A percentile compares a stretch with the other conserved stretches of the same genome.
phyloP scores from a whole-genome alignment of 2,113 vertebrate species.

The Phylloscopus whistleri region DNA sequence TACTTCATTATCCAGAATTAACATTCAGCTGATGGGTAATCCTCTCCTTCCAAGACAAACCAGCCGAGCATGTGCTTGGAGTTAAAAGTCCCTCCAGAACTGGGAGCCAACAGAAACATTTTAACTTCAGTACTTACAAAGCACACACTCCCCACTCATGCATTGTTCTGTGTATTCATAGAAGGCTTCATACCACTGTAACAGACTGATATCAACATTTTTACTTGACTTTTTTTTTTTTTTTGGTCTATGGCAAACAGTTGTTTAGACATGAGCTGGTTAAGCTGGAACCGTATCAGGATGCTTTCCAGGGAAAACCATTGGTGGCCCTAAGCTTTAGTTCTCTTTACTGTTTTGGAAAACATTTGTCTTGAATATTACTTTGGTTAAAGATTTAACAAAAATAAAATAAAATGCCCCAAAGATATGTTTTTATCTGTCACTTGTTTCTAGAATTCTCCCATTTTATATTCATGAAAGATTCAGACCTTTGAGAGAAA shows the following conservation, averaged over 20 bases:
- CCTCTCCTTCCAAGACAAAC: background rate
- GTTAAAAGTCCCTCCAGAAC: slow-evolving; percentile 2
- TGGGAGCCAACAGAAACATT: slow-evolving; percentile 28
- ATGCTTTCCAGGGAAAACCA: background rate
- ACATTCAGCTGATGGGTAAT: background rate
- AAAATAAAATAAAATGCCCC: background rate
- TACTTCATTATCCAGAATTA: background rate
- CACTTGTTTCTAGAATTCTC: background rate
- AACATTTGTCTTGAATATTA: background rate
- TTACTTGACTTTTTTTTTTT: background rate
- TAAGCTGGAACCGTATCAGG: background rate
- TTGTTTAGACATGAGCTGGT: background rate
- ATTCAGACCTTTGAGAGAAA: background rate
- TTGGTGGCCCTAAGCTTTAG: background rate
- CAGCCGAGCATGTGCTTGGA: background rate
- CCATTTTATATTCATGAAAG: background rate
- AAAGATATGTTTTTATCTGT: background rate
- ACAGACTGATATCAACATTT: background rate
- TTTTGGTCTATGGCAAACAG: background rate
- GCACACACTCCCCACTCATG: background rate
- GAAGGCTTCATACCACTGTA: background rate
- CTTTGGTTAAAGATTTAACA: background rate
- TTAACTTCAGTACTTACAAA: background rate
- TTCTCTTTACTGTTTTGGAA: background rate
- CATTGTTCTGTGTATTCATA: background rate